These are phyloP conservation scores for Oxygymnocypris stewartii DNA, from an alignment of 2,113 vertebrate genomes.

Conservation along the genomic window DNA sequence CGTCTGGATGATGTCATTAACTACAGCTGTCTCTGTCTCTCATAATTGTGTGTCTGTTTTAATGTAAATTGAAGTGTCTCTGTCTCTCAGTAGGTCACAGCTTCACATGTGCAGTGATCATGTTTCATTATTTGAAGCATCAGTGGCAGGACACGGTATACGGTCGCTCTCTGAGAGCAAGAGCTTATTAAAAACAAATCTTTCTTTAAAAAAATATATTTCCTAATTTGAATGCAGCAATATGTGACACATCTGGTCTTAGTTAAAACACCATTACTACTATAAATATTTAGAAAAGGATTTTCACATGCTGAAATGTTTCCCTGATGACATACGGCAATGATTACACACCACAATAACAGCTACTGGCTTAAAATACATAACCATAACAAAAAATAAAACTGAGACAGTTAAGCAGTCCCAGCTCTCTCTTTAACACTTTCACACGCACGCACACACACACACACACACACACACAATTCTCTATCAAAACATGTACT, in stretches of 20 bases:
- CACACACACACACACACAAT: neutral
- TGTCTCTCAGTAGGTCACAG: neutral
- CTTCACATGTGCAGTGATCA: neutral
- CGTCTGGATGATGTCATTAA: neutral
- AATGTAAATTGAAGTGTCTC: conserved; percentile 10
- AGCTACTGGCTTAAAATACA: conserved; percentile 5
- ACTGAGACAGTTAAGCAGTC: neutral
- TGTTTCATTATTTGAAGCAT: neutral
- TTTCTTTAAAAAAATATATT: neutral
- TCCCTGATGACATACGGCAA: neutral
- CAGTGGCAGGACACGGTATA: neutral
- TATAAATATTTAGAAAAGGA: conserved; percentile 21
- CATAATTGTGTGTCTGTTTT: conserved; percentile 22
- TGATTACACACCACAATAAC: conserved; percentile 18
- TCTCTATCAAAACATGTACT: neutral
- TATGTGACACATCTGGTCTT: neutral
- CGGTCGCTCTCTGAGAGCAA: neutral
- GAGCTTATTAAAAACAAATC: neutral
- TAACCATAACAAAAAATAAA: conserved; percentile 16
- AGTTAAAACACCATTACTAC: conserved; percentile 7
- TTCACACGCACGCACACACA: no score
- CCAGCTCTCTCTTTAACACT: neutral
- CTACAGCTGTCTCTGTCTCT: conserved; percentile 16
- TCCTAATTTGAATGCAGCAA: neutral
- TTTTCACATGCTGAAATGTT: conserved; percentile 11